Conservation (phyloP, 1,140 invertebrate species). For the Drosophila nannoptera region DNA sequence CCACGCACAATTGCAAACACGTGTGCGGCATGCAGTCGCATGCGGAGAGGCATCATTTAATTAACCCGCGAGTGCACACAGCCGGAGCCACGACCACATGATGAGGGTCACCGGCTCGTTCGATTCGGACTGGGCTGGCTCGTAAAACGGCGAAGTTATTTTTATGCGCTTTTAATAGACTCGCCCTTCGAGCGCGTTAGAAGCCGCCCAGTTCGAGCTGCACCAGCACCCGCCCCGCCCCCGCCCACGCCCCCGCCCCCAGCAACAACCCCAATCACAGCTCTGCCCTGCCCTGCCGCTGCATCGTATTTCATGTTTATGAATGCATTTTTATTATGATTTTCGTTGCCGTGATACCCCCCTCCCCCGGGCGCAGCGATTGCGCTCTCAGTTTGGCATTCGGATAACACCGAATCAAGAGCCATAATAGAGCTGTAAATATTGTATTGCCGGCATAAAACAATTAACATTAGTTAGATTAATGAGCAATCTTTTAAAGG, state of each 20-base stretch:
- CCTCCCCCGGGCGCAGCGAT: not conserved
- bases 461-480: constrained; percentile 32
- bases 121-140: constrained; percentile 42
- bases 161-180: constrained; percentile 78
- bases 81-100: constrained; percentile 46
- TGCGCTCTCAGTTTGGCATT: constrained; percentile 36
- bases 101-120: constrained; percentile 38
- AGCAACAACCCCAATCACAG: not conserved
- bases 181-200: constrained; percentile 56
- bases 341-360: constrained; percentile 21
- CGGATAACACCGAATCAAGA: constrained; percentile 31
- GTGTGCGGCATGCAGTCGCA: constrained; percentile 62
- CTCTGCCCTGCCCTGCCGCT: not conserved
- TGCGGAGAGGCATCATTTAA: constrained; percentile 67
- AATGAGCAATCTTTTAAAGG: constrained; percentile 36
- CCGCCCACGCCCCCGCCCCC: not conserved
- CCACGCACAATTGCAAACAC: constrained; percentile 63
- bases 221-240: too few species aligned
- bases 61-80: constrained; percentile 62
- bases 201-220: not conserved
- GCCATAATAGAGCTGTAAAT: constrained; percentile 63
- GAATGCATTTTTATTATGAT: constrained; percentile 77
- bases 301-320: constrained; percentile 75
- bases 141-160: constrained; percentile 72
- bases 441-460: constrained; percentile 53